Evolutionary conservation across 1,140 invertebrate genomes (phyloP), one percentile per base, ranked within the genome.

Genomic region (Triops longicaudatus): DNA sequence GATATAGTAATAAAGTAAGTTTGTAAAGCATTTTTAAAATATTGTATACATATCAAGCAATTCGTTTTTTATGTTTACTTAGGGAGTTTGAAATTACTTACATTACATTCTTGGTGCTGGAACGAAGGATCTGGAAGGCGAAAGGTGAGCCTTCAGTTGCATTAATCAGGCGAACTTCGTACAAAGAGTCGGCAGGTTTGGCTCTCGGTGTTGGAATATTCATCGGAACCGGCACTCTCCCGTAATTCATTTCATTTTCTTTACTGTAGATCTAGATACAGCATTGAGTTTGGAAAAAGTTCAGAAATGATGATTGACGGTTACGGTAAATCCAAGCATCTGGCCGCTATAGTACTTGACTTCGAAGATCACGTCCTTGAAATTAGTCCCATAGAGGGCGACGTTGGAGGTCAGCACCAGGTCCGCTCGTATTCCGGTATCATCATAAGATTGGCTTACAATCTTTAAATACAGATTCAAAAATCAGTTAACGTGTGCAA

Each of bases 311-410:
- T 9, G 9, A 31, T 17, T 22, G 7, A 37, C 31, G n/a, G 7
- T 43, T 77, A 77, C 76, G 26, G 76, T 42, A 22, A 77, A 41
- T 17, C 76, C 72, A 17, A 77, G 76, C 43, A 73, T 73, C 22
- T 77, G 42, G n/a, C 73, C 72, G 9, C 7, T 41, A 22, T 77
- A 73, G 37, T 73, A 77, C 41, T 73, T 77, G 28, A 77, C 76
- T 73, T 73, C 76, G 26, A 77, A 73, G 12, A 72, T 31, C 7
- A 77, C 27, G 12, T 73, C 31, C 10, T 44, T 27, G 14, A 43
- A 17, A 28, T 73, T 72, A 27, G 14, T 27, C n/a, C 76, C 76
- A 26, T 77, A 77, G 31, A 77, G 76, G 12, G 76, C 73, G 22
- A 73, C 17, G n/a, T 26, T 43, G 10, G 17, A 27, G 5, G 27